Conservation (phyloP, 1,140 invertebrate genomes). For the Zaprionus lachaisei region DNA sequence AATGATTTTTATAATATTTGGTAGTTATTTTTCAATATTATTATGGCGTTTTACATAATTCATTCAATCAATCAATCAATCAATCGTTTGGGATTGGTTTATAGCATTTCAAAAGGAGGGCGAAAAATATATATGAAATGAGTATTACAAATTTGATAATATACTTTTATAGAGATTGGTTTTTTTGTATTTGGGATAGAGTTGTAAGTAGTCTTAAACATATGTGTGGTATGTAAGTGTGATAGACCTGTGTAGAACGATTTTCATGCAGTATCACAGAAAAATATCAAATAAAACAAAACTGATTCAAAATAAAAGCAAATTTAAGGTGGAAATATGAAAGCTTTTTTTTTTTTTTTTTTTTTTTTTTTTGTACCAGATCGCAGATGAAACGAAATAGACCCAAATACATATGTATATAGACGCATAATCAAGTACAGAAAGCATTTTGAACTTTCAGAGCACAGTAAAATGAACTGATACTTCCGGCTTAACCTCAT, state of each 20-base stretch:
- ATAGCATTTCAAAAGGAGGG: constrained; percentile 59
- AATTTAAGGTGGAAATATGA: neutral
- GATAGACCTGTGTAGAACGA: neutral
- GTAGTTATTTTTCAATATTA: constrained; percentile 14
- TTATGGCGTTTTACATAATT: constrained; percentile 48
- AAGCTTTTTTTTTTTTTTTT: neutral
- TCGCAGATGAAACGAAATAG: neutral
- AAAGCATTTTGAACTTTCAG: neutral
- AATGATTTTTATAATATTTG: constrained; percentile 11
- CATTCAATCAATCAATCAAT: constrained; percentile 53
- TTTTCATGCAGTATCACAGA: neutral
- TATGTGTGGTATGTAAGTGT: constrained; percentile 1
- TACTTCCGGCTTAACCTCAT: neutral
- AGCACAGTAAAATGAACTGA: neutral
- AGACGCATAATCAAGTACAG: neutral
- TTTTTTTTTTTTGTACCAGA: too few relatives aligned
- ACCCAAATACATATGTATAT: constrained; percentile 8
- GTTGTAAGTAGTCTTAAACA: neutral
- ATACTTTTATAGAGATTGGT: constrained; percentile 38
- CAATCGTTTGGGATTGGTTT: constrained; percentile 63
- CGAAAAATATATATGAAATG: constrained; percentile 72
- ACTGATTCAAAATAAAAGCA: neutral
- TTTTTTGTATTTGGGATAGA: constrained; percentile 2
- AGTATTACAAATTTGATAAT: constrained; percentile 63
- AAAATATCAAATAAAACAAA: neutral